These are phyloP conservation scores for Trichosurus vulpecula DNA, from an alignment of 2,797 vertebrate species.

Conservation along the genomic window DNA sequence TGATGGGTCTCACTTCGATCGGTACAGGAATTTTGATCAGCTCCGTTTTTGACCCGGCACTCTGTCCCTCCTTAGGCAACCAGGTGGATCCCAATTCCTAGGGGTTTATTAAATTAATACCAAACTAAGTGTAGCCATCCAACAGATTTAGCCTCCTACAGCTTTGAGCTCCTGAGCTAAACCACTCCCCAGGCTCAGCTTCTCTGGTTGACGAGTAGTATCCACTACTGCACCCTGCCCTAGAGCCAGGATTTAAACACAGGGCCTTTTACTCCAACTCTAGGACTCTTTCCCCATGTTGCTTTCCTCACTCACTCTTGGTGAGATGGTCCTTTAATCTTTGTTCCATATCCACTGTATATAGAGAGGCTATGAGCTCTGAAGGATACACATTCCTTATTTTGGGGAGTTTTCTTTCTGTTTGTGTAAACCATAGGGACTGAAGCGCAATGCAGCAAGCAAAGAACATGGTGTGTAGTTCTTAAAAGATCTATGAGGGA, in stretches of 20 bases:
- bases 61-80: background rate
- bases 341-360: background rate
- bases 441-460: background rate
- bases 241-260: background rate
- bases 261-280: background rate
- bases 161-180: background rate
- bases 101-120: background rate
- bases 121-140: background rate
- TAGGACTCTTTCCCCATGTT: background rate
- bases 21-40: background rate
- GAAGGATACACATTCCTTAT: background rate
- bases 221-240: background rate
- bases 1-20: background rate
- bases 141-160: background rate
- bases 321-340: background rate
- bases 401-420: background rate
- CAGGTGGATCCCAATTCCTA: background rate
- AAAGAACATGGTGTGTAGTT: background rate
- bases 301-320: background rate
- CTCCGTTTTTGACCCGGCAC: background rate
- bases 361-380: background rate
- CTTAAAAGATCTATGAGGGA: background rate
- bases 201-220: background rate
- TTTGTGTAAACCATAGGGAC: background rate
- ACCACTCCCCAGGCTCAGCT: background rate